Percentiles rank a stretch among this genome's conserved stretches.
Evolutionary conservation across 2,888 invertebrate genomes (phyloP).

Genomic region (Epistrophella euchroma): DNA sequence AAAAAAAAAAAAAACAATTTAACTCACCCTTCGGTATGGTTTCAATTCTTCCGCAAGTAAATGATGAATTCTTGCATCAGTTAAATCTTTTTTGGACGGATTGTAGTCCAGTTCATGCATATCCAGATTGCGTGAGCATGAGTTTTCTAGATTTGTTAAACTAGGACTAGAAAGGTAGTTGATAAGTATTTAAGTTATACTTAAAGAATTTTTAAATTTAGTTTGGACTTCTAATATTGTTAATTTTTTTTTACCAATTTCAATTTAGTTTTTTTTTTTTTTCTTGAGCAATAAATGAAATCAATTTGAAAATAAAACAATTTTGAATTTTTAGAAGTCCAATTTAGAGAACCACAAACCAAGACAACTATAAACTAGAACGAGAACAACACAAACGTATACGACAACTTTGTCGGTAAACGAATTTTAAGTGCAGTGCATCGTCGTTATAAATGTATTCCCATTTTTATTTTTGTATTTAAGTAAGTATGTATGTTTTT

Average conservation of each 20-base stretch:
- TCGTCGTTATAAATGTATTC: constrained; percentile 38
- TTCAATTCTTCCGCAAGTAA: constrained; percentile 94
- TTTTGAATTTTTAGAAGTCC: constrained; percentile 59
- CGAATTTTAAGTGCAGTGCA: constrained; percentile 82
- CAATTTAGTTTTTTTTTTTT: neutral
- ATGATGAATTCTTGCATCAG: constrained; percentile 97
- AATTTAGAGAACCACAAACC: constrained; percentile 47
- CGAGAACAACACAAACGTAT: constrained; percentile 47
- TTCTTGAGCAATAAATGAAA: neutral
- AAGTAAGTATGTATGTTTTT: neutral
- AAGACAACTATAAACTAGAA: constrained; percentile 55
- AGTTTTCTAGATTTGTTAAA: constrained; percentile 91
- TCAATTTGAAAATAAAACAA: neutral
- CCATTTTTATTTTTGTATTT: constrained; percentile 10
- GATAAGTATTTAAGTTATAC: constrained; percentile 5
- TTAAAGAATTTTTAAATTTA: constrained; percentile 7
- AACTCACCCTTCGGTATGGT: constrained; percentile 92
- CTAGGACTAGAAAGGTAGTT: constrained; percentile 87
- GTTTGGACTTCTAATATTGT: constrained; percentile 67
- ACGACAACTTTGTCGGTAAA: constrained; percentile 78
- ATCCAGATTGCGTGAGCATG: constrained; percentile 95
- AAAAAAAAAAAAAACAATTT: constrained; percentile 25
- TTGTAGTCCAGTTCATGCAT: constrained; percentile 97
- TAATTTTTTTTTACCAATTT: constrained; percentile 15
- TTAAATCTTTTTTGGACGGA: constrained; percentile 95